A percentile compares a stretch with the other conserved stretches of the same genome.
phyloP scores from a whole-genome alignment of 2,113 vertebrate species.

The Rhynchomys soricoides region DNA sequence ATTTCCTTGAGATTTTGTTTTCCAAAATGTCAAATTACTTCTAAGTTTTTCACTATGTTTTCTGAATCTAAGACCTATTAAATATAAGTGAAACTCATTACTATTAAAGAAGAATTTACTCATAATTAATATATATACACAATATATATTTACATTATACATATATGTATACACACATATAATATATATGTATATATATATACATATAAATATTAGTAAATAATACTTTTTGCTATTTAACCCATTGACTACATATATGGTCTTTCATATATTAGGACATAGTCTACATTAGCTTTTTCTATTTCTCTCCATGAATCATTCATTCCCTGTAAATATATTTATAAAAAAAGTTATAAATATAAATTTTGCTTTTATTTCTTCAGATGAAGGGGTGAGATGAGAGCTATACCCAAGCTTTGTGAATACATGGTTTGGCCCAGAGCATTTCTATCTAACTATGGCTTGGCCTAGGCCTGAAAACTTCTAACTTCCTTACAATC shows the following conservation, averaged over 20 bases:
- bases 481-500: too few relatives aligned
- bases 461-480: too few relatives aligned
- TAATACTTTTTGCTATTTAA: not conserved
- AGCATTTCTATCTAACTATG: too few relatives aligned
- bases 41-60: not conserved
- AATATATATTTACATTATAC: not conserved
- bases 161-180: not conserved
- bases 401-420: too few relatives aligned
- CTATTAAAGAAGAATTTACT: not conserved
- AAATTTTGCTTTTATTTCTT: too few relatives aligned
- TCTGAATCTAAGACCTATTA: not conserved
- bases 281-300: not conserved
- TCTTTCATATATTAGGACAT: not conserved
- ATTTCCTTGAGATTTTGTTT: not conserved
- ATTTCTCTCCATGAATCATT: not conserved
- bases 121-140: not conserved
- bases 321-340: not conserved
- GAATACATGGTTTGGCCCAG: too few relatives aligned
- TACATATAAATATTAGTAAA: not conserved
- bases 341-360: not conserved
- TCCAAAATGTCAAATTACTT: not conserved
- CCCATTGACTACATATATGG: not conserved
- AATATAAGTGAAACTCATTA: not conserved
- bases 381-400: too few relatives aligned
- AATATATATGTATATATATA: not conserved